A percentile compares a stretch with the other conserved stretches of the same genome.
Conservation (phyloP, 2,888 invertebrate genomes). For the Synanthedon myopaeformis region DNA sequence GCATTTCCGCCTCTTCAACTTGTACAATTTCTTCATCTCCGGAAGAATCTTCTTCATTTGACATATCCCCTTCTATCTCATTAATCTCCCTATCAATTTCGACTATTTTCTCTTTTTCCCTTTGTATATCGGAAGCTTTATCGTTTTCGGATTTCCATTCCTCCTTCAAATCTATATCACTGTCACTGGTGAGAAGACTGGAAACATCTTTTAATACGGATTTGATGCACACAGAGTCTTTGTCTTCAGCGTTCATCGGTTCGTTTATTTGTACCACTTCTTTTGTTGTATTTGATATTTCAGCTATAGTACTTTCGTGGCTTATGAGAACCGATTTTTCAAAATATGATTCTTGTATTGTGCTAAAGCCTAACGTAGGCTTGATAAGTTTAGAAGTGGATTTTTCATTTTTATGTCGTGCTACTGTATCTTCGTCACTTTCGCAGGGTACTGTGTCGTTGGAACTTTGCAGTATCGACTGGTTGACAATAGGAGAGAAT, state of each 20-base stretch:
- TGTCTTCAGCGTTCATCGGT: constrained; percentile 9
- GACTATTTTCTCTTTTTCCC: constrained; percentile 48
- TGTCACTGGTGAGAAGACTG: constrained; percentile 53
- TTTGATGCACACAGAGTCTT: constrained; percentile 3
- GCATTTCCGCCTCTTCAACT: constrained; percentile 10
- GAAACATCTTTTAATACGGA: constrained; percentile 26
- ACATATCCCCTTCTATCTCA: constrained; percentile 53
- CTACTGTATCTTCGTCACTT: constrained; percentile 24
- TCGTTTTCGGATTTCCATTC: constrained; percentile 14
- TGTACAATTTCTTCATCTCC: constrained; percentile 9
- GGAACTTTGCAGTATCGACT: constrained; percentile 48
- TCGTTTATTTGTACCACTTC: constrained; percentile 18
- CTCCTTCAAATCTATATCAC: constrained; percentile 33
- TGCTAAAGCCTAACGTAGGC: constrained; percentile 33
- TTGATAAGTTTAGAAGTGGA: constrained; percentile 19
- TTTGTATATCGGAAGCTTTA: constrained; percentile 35
- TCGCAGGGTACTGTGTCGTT: constrained; percentile 32
- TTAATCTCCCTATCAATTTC: constrained; percentile 58
- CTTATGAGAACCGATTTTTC: constrained; percentile 43
- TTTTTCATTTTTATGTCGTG: constrained; percentile 18
- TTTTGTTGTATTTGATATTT: constrained; percentile 16
- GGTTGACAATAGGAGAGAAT: constrained; percentile 53
- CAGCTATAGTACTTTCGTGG: constrained; percentile 30
- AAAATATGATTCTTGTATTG: constrained; percentile 17
- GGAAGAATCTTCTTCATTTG: constrained; percentile 17